A percentile compares a stretch with the other conserved stretches of the same genome.
Conservation (phyloP, 2,797 vertebrate genomes). For the Cephalopachus bancanus region DNA sequence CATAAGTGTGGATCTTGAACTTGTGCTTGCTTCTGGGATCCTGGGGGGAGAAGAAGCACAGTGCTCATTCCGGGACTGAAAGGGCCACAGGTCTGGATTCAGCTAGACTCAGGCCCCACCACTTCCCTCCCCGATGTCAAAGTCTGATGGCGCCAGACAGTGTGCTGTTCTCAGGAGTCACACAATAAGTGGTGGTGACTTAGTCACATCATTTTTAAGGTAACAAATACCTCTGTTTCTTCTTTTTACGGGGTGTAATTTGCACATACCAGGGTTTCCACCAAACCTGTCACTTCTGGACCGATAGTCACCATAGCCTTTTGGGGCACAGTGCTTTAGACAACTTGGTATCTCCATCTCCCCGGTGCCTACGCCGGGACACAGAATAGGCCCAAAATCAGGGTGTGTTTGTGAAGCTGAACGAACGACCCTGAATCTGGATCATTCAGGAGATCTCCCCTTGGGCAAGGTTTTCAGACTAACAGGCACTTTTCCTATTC, state of each 20-base stretch:
- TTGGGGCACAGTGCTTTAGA: neutral
- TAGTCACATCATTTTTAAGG: neutral
- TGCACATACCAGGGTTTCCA: neutral
- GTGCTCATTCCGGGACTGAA: neutral
- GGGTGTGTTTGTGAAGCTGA: neutral
- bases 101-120: neutral
- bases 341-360: fast-evolving
- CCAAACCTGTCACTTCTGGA: neutral
- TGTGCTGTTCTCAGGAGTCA: neutral
- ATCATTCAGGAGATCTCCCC: neutral
- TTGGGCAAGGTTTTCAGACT: neutral
- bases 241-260: neutral
- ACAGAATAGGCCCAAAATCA: too few relatives aligned
- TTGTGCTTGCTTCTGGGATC: conserved; percentile 99
- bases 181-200: fast-evolving
- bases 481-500: neutral
- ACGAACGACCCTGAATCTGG: neutral
- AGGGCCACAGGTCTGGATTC: neutral
- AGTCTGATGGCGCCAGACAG: neutral
- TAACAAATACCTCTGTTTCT: neutral
- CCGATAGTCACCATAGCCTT: fast-evolving
- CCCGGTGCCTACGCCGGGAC: neutral
- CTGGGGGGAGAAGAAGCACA: conserved; percentile 85
- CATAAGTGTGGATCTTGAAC: conserved; percentile 98
- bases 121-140: fast-evolving